A percentile compares a stretch with the other conserved stretches of the same genome.
Conservation (phyloP, 2,113 vertebrate species). For the Jaculus jaculus region DNA sequence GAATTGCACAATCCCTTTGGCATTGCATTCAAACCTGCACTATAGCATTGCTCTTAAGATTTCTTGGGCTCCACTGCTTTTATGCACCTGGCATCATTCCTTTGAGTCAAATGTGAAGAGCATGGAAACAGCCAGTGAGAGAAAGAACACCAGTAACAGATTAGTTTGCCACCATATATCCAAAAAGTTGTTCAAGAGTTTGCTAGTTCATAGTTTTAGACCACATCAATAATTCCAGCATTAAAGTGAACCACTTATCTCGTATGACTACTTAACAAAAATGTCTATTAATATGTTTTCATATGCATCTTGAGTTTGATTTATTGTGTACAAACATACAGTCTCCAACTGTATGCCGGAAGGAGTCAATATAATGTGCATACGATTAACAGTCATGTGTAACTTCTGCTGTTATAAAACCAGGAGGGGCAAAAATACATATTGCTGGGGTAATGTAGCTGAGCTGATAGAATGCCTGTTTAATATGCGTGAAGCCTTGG, state of each 20-base stretch:
- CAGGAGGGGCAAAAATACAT: slow-evolving; percentile 47
- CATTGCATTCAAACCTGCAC: no score
- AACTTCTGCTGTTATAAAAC: slow-evolving; percentile 73
- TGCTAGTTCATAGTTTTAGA: background rate
- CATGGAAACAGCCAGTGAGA: no score
- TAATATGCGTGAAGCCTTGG: no score
- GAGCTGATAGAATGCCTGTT: no score
- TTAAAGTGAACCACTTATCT: slow-evolving; percentile 30
- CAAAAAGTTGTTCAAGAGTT: background rate
- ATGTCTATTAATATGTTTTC: slow-evolving; percentile 68
- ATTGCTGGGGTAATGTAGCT: background rate
- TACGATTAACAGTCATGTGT: slow-evolving; percentile 60
- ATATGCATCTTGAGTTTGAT: slow-evolving; percentile 65
- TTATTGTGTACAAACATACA: slow-evolving; percentile 68
- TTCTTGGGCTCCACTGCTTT: no score
- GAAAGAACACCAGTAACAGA: no score
- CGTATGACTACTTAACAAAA: slow-evolving; percentile 46
- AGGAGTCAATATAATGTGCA: slow-evolving; percentile 38
- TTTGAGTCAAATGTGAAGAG: no score
- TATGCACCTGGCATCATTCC: no score
- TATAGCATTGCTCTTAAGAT: no score
- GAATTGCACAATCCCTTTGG: no score
- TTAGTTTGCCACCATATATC: background rate
- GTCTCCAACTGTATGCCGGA: slow-evolving; percentile 76
- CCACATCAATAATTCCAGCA: background rate